Evolutionary conservation across 2,113 vertebrate species (phyloP).

Genomic region (Alaudala cheleensis): DNA sequence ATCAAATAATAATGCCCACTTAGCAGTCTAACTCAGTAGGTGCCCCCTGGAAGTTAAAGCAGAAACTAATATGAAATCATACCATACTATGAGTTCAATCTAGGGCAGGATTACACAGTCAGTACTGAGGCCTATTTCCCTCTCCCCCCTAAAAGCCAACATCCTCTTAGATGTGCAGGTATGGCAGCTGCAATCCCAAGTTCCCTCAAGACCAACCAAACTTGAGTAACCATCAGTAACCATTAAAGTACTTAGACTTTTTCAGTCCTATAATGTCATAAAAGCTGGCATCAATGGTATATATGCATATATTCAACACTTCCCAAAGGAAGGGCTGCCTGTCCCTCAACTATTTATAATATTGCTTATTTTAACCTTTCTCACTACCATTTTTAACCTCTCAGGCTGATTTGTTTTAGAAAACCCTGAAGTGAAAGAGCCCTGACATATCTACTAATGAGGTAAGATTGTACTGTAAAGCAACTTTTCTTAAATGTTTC

Average conservation of each 20-base stretch:
- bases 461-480: background rate
- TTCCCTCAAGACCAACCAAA: background rate
- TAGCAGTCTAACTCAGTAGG: background rate
- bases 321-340: background rate
- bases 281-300: background rate
- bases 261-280: background rate
- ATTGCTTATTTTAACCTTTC: background rate
- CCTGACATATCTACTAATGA: background rate
- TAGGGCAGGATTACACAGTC: background rate
- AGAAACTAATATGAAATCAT: background rate
- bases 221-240: background rate
- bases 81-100: background rate
- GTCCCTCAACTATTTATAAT: background rate
- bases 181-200: background rate
- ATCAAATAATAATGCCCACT: background rate
- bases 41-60: background rate
- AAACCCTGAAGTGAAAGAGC: background rate
- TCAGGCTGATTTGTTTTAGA: background rate
- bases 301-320: background rate
- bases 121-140: background rate
- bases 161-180: background rate
- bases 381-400: background rate
- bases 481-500: background rate
- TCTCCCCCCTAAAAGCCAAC: background rate
- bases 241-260: background rate